Base-by-base conservation (phyloP, 2,113 vertebrate species). In the Meriones unguiculatus region DNA sequence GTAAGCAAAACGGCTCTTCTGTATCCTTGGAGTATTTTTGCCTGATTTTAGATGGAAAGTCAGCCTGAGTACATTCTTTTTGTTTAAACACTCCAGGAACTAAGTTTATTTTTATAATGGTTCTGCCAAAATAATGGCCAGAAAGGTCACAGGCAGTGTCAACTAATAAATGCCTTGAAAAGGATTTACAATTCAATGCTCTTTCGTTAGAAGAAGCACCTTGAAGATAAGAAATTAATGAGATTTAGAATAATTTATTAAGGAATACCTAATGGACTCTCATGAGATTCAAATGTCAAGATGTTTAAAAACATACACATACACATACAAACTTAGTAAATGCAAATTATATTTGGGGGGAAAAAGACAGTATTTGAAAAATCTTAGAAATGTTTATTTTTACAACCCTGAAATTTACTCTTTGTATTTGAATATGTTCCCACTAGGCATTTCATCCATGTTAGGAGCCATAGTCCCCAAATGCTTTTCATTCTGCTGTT, bases 371-470 rank as follows among this genome's bases (percentile, higher is more conserved):
- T 97, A 86, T 97, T 98, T 98, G 96, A 80, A 98, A 97, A 92
- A 97, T 97, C 87, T 95, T 96, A 30, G 72, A 69, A 96, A 97
- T 96, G 92, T 96, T 98, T 98, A 78, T 92, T 98, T 98, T 97
- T 97, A 70, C 85, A 97, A 69, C 52, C 38, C 46, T 97, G 96
- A 97, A 98, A 96, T 97, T 93, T 98, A 98, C 96, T 98, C 94
- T 15, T 52, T 95, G 8, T 96, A 64, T 96, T 95, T 97, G 88
- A 98, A 94, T 96, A 98, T 96, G 95, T 95, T 85, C 2, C 25
- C 67, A 89, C 90, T 87, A 94, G 96, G 94, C 73, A 94, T 89
- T 72, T 87, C 78, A 70, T 94, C 77, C 95, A 86, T 59, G 97
- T 98, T 90, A 82, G 64, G 64, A 97, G 90, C 97, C 87, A 93